Evolutionary conservation across 2,888 invertebrate genomes (phyloP).

Genomic region (Eucriotettix oculatus): DNA sequence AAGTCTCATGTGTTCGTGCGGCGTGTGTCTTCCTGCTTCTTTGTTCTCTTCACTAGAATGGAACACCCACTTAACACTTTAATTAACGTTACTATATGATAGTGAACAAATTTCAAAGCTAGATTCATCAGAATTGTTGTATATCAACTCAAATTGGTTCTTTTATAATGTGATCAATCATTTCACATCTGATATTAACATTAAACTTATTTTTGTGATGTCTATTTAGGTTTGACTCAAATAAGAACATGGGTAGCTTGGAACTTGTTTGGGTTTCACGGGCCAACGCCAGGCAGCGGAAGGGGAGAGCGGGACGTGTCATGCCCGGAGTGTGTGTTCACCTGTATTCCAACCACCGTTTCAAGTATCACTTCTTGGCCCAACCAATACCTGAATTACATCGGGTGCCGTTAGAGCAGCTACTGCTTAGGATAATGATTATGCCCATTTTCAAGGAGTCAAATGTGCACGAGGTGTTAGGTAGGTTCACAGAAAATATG

Average conservation of each 20-base stretch:
- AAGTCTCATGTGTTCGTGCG: no score
- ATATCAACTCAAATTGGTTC: no score
- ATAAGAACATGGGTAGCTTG: conserved; percentile 73
- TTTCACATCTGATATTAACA: no score
- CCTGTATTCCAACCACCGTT: conserved; percentile 56
- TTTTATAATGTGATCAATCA: no score
- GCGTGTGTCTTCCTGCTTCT: no score
- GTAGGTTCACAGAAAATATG: conserved; percentile 20
- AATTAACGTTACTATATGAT: no score
- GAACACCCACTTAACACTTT: no score
- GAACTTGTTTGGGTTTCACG: conserved; percentile 80
- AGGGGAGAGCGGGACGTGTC: conserved; percentile 81
- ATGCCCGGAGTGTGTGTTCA: conserved; percentile 78
- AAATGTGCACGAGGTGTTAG: conserved; percentile 34
- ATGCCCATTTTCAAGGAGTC: conserved; percentile 34
- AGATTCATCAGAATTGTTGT: no score
- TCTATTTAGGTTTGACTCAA: conserved; percentile 46
- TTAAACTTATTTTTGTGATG: no score
- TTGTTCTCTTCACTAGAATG: no score
- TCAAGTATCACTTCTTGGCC: conserved; percentile 38
- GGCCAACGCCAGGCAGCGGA: conserved; percentile 78
- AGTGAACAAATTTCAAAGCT: no score
- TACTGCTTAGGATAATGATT: conserved; percentile 58
- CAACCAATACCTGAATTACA: conserved; percentile 83
- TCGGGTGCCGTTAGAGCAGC: conserved; percentile 70